Evolutionary conservation across 1,140 invertebrate species (phyloP).

Genomic region (Drosophila tropicalis): DNA sequence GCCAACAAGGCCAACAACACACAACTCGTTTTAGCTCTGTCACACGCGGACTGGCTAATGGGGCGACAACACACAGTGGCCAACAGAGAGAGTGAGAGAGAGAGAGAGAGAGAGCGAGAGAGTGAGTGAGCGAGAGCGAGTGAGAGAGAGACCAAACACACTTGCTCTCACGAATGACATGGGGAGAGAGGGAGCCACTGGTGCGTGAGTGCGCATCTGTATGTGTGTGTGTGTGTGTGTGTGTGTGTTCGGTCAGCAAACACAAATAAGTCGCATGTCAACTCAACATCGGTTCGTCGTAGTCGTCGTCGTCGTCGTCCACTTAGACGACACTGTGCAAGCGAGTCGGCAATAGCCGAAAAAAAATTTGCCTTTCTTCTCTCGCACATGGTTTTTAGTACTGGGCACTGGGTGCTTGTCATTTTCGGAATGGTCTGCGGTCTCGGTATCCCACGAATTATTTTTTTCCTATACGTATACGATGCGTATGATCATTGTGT

Average conservation of each 20-base stretch:
- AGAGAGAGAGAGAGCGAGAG: conserved; percentile 23
- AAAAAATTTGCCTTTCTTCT: background rate
- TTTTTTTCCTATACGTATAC: conserved; percentile 36
- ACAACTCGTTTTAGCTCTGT: conserved; percentile 74
- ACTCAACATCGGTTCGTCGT: conserved; percentile 55
- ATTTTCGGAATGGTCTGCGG: conserved; percentile 19
- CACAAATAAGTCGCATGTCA: conserved; percentile 74
- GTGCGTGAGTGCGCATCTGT: conserved; percentile 54
- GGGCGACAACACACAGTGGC: conserved; percentile 53
- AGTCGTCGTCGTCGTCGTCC: conserved; percentile 36
- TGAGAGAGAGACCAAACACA: conserved; percentile 31
- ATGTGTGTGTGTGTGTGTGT: conserved; percentile 29
- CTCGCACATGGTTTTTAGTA: conserved; percentile 26
- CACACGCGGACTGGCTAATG: conserved; percentile 65
- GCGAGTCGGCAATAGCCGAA: conserved; percentile 41
- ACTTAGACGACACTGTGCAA: conserved; percentile 73
- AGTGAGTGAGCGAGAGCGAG: conserved; percentile 33
- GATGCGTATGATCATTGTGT: conserved; percentile 28
- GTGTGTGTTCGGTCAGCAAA: conserved; percentile 52
- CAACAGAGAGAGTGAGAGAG: conserved; percentile 47
- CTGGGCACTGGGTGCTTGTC: conserved; percentile 12
- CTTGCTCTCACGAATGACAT: conserved; percentile 26
- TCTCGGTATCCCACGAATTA: conserved; percentile 39
- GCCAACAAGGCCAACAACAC: conserved; percentile 18
- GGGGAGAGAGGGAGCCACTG: conserved; percentile 16